Evolutionary conservation across 2,888 invertebrate genomes (phyloP).

Genomic region (Zaprionus lineosus): DNA sequence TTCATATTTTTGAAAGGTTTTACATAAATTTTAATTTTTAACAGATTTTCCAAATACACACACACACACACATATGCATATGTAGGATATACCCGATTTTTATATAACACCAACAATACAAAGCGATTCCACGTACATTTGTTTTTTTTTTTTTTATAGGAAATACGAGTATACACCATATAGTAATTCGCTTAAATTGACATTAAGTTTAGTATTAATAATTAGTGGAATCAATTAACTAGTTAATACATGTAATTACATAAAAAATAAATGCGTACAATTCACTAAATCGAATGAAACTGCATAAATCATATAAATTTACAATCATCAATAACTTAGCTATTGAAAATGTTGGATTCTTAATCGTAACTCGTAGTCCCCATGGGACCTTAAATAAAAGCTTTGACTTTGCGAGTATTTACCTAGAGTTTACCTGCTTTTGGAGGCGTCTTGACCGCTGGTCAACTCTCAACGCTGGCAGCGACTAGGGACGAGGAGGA

Average conservation of each 20-base stretch:
- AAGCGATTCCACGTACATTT: constrained; percentile 18
- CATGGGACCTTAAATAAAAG: constrained; percentile 50
- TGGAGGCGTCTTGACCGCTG: constrained; percentile 17
- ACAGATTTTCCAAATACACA: constrained; percentile 24
- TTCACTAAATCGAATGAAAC: constrained; percentile 42
- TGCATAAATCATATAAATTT: neutral
- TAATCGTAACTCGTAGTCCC: constrained; percentile 22
- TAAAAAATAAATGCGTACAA: constrained; percentile 63
- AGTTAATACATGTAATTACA: constrained; percentile 27
- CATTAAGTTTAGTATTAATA: constrained; percentile 36
- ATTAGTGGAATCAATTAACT: constrained; percentile 32
- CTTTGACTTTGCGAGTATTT: constrained; percentile 71
- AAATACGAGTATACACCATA: constrained; percentile 48
- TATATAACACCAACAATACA: constrained; percentile 33
- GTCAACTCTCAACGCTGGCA: constrained; percentile 57
- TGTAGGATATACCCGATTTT: constrained; percentile 16
- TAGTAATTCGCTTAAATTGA: constrained; percentile 39
- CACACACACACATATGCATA: constrained; percentile 42
- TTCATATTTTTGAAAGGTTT: no score
- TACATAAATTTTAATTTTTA: no score
- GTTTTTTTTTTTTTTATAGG: constrained; percentile 10
- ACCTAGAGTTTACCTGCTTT: constrained; percentile 41
- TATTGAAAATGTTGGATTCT: constrained; percentile 11
- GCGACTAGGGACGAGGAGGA: constrained; percentile 59
- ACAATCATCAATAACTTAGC: neutral